phyloP scores from a whole-genome alignment of 2,797 vertebrate genomes.

The Capromys pilorides region DNA sequence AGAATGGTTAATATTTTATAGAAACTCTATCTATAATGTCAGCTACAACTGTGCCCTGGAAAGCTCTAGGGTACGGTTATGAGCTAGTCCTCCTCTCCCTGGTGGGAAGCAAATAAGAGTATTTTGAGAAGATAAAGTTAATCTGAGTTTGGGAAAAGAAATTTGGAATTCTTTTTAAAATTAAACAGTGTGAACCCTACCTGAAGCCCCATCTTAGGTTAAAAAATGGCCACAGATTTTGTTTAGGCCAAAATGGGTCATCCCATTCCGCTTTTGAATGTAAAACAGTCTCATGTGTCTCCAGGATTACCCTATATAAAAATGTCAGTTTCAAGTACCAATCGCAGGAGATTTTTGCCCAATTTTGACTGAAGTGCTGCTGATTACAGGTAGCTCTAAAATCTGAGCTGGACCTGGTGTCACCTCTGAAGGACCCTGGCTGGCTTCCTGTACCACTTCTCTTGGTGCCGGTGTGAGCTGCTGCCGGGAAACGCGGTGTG shows the following conservation, averaged over 20 bases:
- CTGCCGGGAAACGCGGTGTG: background rate
- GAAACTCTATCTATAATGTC: background rate
- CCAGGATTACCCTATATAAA: background rate
- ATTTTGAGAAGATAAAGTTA: constrained; percentile 26
- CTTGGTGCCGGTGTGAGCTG: background rate
- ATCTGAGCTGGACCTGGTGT: background rate
- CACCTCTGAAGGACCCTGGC: background rate
- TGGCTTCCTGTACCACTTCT: background rate
- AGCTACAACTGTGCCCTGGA: background rate
- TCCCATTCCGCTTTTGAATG: background rate
- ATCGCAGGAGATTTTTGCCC: background rate
- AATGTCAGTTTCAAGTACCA: background rate
- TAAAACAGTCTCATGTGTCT: background rate
- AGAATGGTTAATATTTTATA: background rate
- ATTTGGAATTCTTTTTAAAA: constrained; percentile 11
- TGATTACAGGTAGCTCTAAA: background rate
- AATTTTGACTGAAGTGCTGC: background rate
- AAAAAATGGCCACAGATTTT: constrained; percentile 22
- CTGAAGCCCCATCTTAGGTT: background rate
- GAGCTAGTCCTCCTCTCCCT: background rate
- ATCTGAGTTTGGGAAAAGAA: constrained; percentile 30
- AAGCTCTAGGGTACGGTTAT: background rate
- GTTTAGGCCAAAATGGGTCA: background rate
- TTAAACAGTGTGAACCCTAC: background rate
- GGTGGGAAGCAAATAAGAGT: background rate